Base-by-base conservation (phyloP, 2,888 invertebrate genomes). In the Barypeithes pellucidus region DNA sequence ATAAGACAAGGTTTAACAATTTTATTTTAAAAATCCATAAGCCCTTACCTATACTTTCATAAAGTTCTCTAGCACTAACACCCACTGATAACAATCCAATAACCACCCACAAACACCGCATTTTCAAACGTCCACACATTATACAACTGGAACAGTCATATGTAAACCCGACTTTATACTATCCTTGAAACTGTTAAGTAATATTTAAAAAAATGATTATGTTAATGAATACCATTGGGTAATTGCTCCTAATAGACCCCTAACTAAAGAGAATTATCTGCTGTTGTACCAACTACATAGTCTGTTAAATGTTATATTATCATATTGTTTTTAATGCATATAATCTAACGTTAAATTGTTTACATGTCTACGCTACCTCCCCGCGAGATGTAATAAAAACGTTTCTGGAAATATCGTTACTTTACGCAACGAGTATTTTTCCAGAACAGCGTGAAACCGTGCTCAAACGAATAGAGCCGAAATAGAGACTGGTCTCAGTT, bases 401-500 rank as follows among this genome's bases (percentile, higher is more conserved):
- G 14, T 54, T 33, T 57, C 33, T 20, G 8, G 2, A 8, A 33
- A 57, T 36, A 24, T 9, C 33, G 50, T 9, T 33, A 65, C 8
- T 63, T 62, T 68, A 63, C 73, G 73, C 68, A 73, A 68, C 43
- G 11, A 50, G 4, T 20, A 24, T 18, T 43, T 47, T 11, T 22
- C 18, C 18, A 9, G 47, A 59, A 14, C 2, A 54, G 29, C 47
- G 12, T 29, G n/a, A 36, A 39, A 39, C 41, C 50, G 41, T 52
- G 67, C 67, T 50, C 57, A 61, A 54, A n/a, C 60, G 50, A 14
- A 33, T 61, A 61, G 52, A 67, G 63, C 41, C 61, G 59, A 70
- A 66, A 67, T 43, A 74, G 74, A 70, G 41, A 74, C 74, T 74
- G 67, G 67, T 39, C 67, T 75, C 75, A 63, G 67, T 71, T 54